Conservation (phyloP, 1,140 invertebrate species). For the Adoxophyes honmai region DNA sequence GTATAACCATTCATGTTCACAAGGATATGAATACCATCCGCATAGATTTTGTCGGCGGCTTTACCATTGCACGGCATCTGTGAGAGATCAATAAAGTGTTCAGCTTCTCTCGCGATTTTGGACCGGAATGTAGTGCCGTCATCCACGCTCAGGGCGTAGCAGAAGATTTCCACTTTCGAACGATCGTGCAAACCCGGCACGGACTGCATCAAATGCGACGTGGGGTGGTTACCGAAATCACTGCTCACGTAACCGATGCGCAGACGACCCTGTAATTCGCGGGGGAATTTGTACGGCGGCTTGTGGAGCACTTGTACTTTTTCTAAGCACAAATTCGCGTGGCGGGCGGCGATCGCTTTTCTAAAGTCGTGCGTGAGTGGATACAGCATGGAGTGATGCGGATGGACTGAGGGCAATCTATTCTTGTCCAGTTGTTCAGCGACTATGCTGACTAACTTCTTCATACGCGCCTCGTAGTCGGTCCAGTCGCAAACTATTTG, state of each 20-base stretch:
- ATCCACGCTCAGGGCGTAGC: conserved; percentile 97
- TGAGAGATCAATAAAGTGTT: conserved; percentile 98
- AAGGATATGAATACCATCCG: conserved; percentile 97
- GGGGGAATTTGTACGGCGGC: conserved; percentile 89
- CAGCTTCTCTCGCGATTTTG: conserved; percentile 94
- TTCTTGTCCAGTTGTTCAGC: conserved; percentile 98
- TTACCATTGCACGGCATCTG: conserved; percentile 97
- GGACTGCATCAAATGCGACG: conserved; percentile 99
- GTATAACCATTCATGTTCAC: conserved; percentile 99
- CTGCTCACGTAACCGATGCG: conserved; percentile 99
- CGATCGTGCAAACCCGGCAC: conserved; percentile 97
- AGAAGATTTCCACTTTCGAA: conserved; percentile 95
- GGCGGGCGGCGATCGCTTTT: conserved; percentile 96
- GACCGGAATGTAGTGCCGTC: conserved; percentile 98
- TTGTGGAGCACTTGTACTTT: conserved; percentile 97
- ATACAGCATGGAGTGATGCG: conserved; percentile 99
- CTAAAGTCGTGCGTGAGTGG: conserved; percentile 96
- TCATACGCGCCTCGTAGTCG: conserved; percentile 97
- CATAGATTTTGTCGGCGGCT: conserved; percentile 96
- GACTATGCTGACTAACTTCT: conserved; percentile 96
- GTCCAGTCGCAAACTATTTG: conserved; percentile 99
- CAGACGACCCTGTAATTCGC: conserved; percentile 83
- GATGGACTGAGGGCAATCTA: conserved; percentile 97
- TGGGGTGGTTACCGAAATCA: conserved; percentile 99
- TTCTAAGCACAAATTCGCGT: conserved; percentile 98